phyloP scores from a whole-genome alignment of 1,140 invertebrate genomes.

The Phocides pigmalion region DNA sequence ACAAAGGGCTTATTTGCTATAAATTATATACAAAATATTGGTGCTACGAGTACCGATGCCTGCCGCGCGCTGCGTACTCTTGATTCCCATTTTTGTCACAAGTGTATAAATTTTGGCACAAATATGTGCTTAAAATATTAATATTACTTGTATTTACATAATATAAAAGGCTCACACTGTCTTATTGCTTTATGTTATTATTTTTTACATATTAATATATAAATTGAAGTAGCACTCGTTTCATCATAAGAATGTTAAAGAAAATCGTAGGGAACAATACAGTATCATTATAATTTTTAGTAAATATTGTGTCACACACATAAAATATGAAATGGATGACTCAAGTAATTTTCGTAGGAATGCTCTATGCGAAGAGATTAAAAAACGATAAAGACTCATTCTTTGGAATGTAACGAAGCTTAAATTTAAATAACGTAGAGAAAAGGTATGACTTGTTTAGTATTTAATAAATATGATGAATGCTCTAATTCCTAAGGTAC shows the following conservation, averaged over 20 bases:
- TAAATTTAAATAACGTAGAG: constrained; percentile 37
- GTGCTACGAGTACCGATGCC: constrained; percentile 33
- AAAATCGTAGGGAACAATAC: constrained; percentile 23
- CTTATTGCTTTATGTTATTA: constrained; percentile 69
- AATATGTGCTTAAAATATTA: constrained; percentile 58
- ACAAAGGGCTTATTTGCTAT: constrained; percentile 58
- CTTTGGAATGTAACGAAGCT: constrained; percentile 81
- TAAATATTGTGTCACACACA: constrained; percentile 55
- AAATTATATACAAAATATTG: constrained; percentile 63
- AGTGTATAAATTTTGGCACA: constrained; percentile 69
- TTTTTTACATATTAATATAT: no score
- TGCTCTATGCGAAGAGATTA: constrained; percentile 56
- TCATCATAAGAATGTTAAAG: constrained; percentile 34
- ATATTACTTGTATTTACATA: constrained; percentile 58
- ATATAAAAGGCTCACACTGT: constrained; percentile 56
- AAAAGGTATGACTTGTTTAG: constrained; percentile 16
- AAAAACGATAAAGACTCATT: constrained; percentile 62
- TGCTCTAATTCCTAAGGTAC: constrained; percentile 61
- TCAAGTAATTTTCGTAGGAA: constrained; percentile 59
- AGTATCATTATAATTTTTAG: constrained; percentile 30
- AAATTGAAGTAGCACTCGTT: constrained; percentile 40
- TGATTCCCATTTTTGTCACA: constrained; percentile 38
- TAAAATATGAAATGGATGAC: constrained; percentile 48
- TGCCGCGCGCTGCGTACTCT: neutral
- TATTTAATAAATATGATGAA: constrained; percentile 42